phyloP scores from a whole-genome alignment of 1,140 invertebrate species.

The Drosophila tani region DNA sequence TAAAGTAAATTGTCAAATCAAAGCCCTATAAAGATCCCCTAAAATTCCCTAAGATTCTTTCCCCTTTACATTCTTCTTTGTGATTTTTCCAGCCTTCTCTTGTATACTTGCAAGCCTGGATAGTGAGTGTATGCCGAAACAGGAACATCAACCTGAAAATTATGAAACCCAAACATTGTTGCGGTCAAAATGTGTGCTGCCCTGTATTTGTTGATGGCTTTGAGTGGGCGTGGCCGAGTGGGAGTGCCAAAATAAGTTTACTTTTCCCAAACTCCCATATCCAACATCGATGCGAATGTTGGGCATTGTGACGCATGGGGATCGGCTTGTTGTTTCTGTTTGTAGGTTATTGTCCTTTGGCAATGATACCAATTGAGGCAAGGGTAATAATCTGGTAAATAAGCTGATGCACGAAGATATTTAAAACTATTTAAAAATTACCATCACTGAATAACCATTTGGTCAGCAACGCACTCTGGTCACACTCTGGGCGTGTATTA shows the following conservation, averaged over 20 bases:
- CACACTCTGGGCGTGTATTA: not conserved
- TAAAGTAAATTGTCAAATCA: too few relatives aligned
- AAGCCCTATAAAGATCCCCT: too few relatives aligned
- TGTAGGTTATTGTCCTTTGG: not conserved
- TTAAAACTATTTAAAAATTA: not conserved
- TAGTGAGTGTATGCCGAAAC: conserved; percentile 24
- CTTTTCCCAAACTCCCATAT: conserved; percentile 30
- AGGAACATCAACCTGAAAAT: conserved; percentile 34
- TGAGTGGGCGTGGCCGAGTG: conserved; percentile 18
- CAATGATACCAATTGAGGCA: conserved; percentile 13
- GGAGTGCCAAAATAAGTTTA: conserved; percentile 38
- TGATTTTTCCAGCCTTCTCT: too few relatives aligned
- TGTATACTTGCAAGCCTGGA: too few relatives aligned
- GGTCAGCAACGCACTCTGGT: not conserved
- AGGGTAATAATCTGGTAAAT: not conserved
- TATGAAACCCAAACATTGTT: conserved; percentile 46
- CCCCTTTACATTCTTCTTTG: too few relatives aligned
- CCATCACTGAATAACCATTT: not conserved
- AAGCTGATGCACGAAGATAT: not conserved
- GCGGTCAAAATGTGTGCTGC: conserved; percentile 46
- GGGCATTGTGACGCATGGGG: conserved; percentile 3
- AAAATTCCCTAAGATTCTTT: too few relatives aligned
- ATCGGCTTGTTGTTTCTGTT: conserved; percentile 9
- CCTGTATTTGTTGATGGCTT: conserved; percentile 1
- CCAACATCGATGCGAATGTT: conserved; percentile 17